Conservation (phyloP, 2,113 vertebrate genomes). For the Vulpes vulpes region DNA sequence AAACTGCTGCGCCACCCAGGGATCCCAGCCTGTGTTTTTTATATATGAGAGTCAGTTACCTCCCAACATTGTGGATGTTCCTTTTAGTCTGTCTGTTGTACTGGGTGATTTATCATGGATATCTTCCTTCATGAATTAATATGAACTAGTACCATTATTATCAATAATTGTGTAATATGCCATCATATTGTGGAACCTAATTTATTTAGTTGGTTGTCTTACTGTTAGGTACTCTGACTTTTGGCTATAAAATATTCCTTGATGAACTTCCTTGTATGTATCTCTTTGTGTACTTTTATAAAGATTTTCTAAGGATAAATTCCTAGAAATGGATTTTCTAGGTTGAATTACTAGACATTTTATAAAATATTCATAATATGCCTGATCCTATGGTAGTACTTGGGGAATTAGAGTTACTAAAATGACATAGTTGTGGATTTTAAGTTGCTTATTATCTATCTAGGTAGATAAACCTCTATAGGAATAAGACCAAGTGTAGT, state of each 20-base stretch:
- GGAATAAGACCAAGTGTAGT: background rate
- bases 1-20: too few relatives aligned
- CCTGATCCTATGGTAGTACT: background rate
- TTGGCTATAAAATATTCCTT: slow-evolving; percentile 38
- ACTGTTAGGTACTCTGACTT: background rate
- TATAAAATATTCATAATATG: background rate
- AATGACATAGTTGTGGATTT: background rate
- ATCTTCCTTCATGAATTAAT: slow-evolving; percentile 23
- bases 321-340: slow-evolving; percentile 7
- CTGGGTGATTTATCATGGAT: slow-evolving; percentile 34
- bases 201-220: slow-evolving; percentile 11
- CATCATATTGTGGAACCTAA: background rate
- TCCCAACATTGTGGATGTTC: background rate
- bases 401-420: background rate
- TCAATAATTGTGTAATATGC: background rate
- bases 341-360: background rate
- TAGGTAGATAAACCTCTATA: background rate
- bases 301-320: slow-evolving; percentile 16
- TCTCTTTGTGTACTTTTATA: background rate
- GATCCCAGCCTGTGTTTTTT: background rate
- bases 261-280: background rate
- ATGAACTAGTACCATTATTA: background rate
- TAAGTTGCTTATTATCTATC: background rate
- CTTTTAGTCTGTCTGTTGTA: slow-evolving; percentile 17
- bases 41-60: background rate